Base-by-base conservation (phyloP, 1,140 invertebrate species). In the Neodiprion virginianus region DNA sequence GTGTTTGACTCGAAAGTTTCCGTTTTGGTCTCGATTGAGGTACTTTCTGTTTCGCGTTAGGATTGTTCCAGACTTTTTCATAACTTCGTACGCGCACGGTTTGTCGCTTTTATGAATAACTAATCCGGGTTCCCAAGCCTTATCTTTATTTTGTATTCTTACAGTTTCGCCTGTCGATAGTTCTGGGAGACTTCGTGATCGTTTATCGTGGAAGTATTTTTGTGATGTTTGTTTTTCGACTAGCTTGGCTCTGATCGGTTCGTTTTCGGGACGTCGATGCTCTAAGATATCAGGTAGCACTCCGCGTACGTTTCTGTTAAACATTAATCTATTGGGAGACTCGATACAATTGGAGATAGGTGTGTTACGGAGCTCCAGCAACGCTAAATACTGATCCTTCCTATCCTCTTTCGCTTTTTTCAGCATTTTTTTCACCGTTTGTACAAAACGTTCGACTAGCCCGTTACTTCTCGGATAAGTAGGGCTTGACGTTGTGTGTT, bases 391-490 rank as follows among this genome's bases (percentile, higher is more conserved):
- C 65, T 74, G 71, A 49, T 82, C 80, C 11, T 67, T 68, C 61
- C 74, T 76, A 61, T 76, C 75, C 9, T 78, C 69, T 11, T 70
- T 14, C 53, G 76, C 70, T 76, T 83, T 83, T 76, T 80, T 75
- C 9, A 81, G 48, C 12, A 81, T 50, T 23, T 73, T 74, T 71
- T 82, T 82, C 17, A 79, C 67, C 14, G 72, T 82, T 61, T 75
- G 71, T 5, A 83, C 76, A 66, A 73, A 75, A 49, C 78, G 67
- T 76, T 82, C 80, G 10, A 75, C 78, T 48, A 79, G 71, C 7
- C 83, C 79, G 71, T 83, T 84, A 1, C 78, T 80, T 50, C 79
- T 71, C 5, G 81, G 77, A 74, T 84, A 81, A 9, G 66, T 71
- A 0, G 80, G 83, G 70, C 81, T 83, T 3, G 78, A 80, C n/a